Conservation (phyloP, 2,113 vertebrate species). For the Anarrhichthys ocellatus region DNA sequence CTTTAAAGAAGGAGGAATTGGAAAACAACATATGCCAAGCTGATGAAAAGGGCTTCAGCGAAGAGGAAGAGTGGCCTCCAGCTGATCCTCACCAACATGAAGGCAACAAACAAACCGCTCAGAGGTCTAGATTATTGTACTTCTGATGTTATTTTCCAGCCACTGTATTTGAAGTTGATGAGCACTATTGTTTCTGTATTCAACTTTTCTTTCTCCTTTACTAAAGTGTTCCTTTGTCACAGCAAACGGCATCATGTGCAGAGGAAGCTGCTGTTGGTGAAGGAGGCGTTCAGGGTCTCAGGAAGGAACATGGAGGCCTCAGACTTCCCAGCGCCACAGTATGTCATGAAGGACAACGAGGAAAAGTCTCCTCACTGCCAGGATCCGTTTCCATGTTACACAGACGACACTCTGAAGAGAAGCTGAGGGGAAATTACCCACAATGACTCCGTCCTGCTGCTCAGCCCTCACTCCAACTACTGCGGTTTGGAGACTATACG, state of each 20-base stretch:
- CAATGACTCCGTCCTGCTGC: constrained; percentile 27
- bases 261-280: constrained; percentile 49
- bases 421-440: constrained; percentile 14
- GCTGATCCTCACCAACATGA: neutral
- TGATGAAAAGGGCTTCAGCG: neutral
- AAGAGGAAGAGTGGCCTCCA: neutral
- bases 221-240: constrained; percentile 20
- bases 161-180: neutral
- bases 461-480: neutral
- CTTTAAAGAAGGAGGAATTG: neutral
- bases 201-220: constrained; percentile 28
- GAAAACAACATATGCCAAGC: neutral
- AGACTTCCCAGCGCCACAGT: constrained; percentile 45
- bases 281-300: constrained; percentile 54
- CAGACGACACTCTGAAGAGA: constrained; percentile 27
- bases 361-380: neutral
- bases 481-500: neutral
- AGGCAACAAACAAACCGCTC: neutral
- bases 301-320: constrained; percentile 58
- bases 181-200: neutral
- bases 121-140: neutral
- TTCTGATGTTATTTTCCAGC: too few relatives aligned
- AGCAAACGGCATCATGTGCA: constrained; percentile 10
- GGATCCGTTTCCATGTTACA: neutral
- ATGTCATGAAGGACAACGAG: neutral